Base-by-base conservation (phyloP, 1,140 invertebrate species). In the Meloidogyne chitwoodi region DNA sequence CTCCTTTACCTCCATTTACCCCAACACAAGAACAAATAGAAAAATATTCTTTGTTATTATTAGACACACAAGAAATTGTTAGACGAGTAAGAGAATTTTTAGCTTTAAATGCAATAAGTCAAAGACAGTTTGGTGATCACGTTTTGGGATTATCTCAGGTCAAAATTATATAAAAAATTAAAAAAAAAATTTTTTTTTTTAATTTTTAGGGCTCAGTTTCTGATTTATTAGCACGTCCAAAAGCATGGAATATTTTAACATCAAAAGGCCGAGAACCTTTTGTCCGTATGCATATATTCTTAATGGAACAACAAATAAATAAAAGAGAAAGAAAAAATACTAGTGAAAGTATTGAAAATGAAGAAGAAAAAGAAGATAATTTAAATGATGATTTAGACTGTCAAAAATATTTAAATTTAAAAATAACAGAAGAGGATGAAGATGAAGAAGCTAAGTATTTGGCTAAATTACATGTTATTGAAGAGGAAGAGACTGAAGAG, bases 31-130 rank as follows among this genome's bases (percentile, higher is more conserved):
- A 99, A 76, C 95, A 99, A 87, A 98, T 99, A 88, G 96, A 99
- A 88, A 92, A 94, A 88, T 99, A 96, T 90, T 94, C 96, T 86
- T 48, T 14, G 16, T 48, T 5, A 19, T 95, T 95, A 88, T 91
- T 99, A 64, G 97, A 98, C 87, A 99, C 96, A 0, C 96, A 99
- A 89, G 95, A 98, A 79, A 94, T 99, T 79, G 96, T 99, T 29
- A 93, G 95, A 81, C 93, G 93, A 89, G 74, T 99, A 3, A 98
- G 98, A 89, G 96, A 99, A 88, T 94, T 95, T 79, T 89, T 99
- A 62, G 96, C 93, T 82, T 94, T 98, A 88, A 98, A 97, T 89
- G 98, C 95, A 70, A 98, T 99, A 83, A 98, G 95, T 77, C 97
- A 99, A 89, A 91, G 96, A 76, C 89, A 99, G 65, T 99, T 99